Base-by-base conservation (phyloP, 2,113 vertebrate species). In the Phalacrocorax pelagicus region DNA sequence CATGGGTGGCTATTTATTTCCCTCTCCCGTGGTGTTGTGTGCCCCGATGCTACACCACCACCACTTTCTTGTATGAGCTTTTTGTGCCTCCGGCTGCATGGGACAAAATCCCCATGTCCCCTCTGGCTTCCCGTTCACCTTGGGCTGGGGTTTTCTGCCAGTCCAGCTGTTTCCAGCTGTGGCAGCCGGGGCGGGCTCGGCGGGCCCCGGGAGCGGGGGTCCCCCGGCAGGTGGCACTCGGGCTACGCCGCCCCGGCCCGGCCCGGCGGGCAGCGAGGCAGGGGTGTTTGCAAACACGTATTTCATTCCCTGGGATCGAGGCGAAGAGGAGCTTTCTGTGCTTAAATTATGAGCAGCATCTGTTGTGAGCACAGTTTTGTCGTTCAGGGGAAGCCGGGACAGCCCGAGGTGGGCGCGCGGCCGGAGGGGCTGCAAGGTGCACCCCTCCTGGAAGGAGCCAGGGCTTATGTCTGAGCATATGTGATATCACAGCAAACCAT, bases 181-280 rank as follows among this genome's bases (percentile, higher is more conserved):
- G 44, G 15, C 29, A 5, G 36, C 51, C 29, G 49, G 36, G 26
- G 34, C 55, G 30, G 32, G 30, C 29, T 11, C 54, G 10, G 54
- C 54, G 54, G 54, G 23, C 12, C 15, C 61, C 5, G 51, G 47
- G 21, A 40, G 30, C 36, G 23, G 17, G 12, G 15, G 5, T n/a
- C 23, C 23, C 93, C 98, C 98, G 96, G 97, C 42, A 98, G 98
- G 97, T 95, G 98, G 98, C 97, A 96, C 80, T 97, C 94, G 91
- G 97, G 96, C 74, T 97, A 97, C 89, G 70, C 85, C 51, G 66
- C 83, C 46, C 67, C 38, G 7, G 34, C 32, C 85, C 51, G 66
- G 81, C 46, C 67, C 38, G 7, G 34, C 32, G n/a, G 71, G 38
- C 51, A 88, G 71, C 73, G 11, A 63, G 94, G 85, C 81, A 16